A percentile compares a stretch with the other conserved stretches of the same genome.
These are phyloP conservation scores for Ichneumoninae sp. DNA, from an alignment of 2,888 invertebrate species.

Conservation along the genomic window DNA sequence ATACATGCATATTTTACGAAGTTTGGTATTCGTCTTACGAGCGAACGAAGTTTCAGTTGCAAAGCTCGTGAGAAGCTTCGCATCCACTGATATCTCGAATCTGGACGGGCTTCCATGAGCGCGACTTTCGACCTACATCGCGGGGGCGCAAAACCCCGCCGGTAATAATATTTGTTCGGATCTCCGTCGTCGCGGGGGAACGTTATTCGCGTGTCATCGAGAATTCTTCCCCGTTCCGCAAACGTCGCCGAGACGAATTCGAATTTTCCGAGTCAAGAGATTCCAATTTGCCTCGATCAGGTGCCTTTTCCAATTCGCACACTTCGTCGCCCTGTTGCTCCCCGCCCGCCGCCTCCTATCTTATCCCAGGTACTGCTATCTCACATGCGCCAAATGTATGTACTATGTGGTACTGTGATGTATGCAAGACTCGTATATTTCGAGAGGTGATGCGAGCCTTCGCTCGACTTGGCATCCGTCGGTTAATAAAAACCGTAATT, in stretches of 20 bases:
- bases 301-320: conserved; percentile 23
- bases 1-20: conserved; percentile 38
- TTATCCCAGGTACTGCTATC: not conserved
- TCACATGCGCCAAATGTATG: not conserved
- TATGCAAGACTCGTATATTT: not conserved
- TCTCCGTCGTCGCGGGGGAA: conserved; percentile 23
- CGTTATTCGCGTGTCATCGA: conserved; percentile 27
- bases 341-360: not conserved
- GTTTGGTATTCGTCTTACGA: conserved; percentile 34
- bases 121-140: conserved; percentile 20
- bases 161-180: conserved; percentile 49
- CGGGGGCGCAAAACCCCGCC: not conserved
- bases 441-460: not conserved
- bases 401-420: not conserved
- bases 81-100: not conserved
- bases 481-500: not conserved
- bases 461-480: not conserved
- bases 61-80: conserved; percentile 24
- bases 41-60: conserved; percentile 27
- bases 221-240: not conserved
- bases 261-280: conserved; percentile 58
- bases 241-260: conserved; percentile 35
- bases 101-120: conserved; percentile 2
- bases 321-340: not conserved
- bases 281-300: conserved; percentile 52